Conservation (phyloP, 2,113 vertebrate species). For the Syrmaticus mikado region DNA sequence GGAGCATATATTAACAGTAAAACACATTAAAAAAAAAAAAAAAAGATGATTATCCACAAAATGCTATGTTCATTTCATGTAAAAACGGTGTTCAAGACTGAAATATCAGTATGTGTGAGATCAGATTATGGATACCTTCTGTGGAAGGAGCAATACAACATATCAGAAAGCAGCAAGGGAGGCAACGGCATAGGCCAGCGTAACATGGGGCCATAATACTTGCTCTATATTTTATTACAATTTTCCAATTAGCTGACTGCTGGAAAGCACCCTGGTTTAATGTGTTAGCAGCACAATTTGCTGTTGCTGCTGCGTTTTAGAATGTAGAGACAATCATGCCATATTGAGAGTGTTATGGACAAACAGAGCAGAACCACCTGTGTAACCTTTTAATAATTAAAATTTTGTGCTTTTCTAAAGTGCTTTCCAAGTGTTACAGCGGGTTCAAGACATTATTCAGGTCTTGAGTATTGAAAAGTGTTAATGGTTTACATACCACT, state of each 20-base stretch:
- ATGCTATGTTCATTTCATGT: conserved; percentile 39
- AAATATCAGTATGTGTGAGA: conserved; percentile 13
- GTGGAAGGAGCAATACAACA: conserved; percentile 52
- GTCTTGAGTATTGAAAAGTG: conserved; percentile 47
- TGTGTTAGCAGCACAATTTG: conserved; percentile 43
- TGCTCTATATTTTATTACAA: conserved; percentile 47
- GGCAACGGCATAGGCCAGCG: conserved; percentile 22
- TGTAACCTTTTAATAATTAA: conserved; percentile 73
- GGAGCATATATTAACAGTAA: conserved; percentile 58
- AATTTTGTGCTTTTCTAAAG: conserved; percentile 70
- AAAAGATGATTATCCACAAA: conserved; percentile 53
- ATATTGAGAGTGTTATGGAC: conserved; percentile 67
- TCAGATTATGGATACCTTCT: conserved; percentile 47
- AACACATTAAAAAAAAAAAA: conserved; percentile 47
- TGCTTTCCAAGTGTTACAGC: conserved; percentile 51
- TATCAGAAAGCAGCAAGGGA: conserved; percentile 53
- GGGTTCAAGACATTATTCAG: conserved; percentile 46
- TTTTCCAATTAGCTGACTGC: conserved; percentile 63
- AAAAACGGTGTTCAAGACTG: conserved; percentile 35
- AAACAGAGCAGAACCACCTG: conserved; percentile 71
- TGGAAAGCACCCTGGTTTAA: conserved; percentile 36
- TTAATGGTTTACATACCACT: conserved; percentile 1
- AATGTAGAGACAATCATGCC: conserved; percentile 47
- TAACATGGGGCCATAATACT: neutral
- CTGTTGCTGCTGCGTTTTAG: conserved; percentile 46